A percentile compares a stretch with the other conserved stretches of the same genome.
Evolutionary conservation across 30 jellyfish, hydroid and myxozoan species (phyloP).

Genomic region (Cassiopea xamachana): DNA sequence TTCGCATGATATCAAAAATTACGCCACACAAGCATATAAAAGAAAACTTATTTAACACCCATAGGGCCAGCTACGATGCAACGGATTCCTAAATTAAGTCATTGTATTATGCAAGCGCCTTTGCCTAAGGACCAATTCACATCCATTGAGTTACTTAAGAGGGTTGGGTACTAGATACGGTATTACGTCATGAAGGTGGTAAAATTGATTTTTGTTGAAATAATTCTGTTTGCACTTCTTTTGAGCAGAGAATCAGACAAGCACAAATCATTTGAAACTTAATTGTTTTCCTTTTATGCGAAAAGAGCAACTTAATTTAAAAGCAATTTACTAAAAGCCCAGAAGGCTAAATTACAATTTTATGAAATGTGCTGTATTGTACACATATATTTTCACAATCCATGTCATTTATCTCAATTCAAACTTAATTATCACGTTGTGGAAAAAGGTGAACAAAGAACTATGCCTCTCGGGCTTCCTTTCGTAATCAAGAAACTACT

Average conservation of each 20-base stretch:
- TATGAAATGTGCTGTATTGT: background rate
- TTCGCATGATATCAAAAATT: slow-evolving; percentile 39
- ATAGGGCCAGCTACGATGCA: background rate
- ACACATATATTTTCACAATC: background rate
- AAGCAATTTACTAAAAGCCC: background rate
- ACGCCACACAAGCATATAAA: slow-evolving; percentile 49
- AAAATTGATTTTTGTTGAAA: no score
- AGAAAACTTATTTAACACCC: background rate
- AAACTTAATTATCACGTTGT: background rate
- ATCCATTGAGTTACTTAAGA: no score
- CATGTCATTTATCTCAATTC: background rate
- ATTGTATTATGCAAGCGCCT: background rate
- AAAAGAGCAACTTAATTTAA: no score
- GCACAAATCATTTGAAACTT: no score
- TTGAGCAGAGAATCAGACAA: no score
- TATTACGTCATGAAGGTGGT: no score
- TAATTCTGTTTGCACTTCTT: no score
- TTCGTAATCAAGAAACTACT: background rate
- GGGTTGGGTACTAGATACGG: no score
- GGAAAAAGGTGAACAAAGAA: background rate
- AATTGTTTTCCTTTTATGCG: no score
- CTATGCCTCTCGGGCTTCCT: background rate
- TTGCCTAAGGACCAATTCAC: background rate
- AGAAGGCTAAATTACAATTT: background rate
- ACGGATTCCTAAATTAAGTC: background rate